Base-by-base conservation (phyloP, 2,888 invertebrate species). In the Drosophila emarginata region DNA sequence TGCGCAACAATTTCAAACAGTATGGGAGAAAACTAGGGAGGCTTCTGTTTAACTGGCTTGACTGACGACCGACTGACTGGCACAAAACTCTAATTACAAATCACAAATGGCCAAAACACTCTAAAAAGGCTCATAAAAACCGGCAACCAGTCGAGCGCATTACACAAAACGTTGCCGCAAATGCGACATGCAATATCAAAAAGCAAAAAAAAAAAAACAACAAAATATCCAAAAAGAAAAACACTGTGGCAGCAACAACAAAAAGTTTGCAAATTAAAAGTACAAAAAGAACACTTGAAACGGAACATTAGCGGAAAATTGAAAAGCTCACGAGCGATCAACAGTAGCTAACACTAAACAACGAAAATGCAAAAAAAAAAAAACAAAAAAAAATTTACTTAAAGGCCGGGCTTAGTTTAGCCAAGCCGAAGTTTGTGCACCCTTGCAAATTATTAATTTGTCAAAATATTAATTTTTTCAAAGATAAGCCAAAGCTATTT, bases 31-130 rank as follows among this genome's bases (percentile, higher is more conserved):
- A 5, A 50, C 15, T 2, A 36, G 51, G 62, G 57, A 52, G 23
- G 39, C 26, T 21, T 54, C 54, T 54, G 54, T 54, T 54, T 54
- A 14, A 26, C 5, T 9, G 56, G 21, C 32, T 21, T 11, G 12
- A 21, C n/a, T 65, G 52, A 69, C 68, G 61, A 40, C 51, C 60
- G 52, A 69, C 68, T 69, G 69, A 62, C 61, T 56, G 57, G 62
- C 64, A 60, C 45, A 45, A 80, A 81, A 79, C 76, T 85, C 81
- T 81, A 81, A 81, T 81, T 81, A 85, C 85, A 85, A 81, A 84
- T 81, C 80, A 81, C 82, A 84, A 81, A 84, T 84, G 82, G 82
- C 72, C 85, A 79, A 84, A 81, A 81, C 79, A 70, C 76, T 76
- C 61, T 53, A 50, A 71, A 81, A 81, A 79, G 77, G 82, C 70